Evolutionary conservation across 1,140 invertebrate species (phyloP), one percentile per base, ranked within the genome.

Genomic region (Vanessa tameamea): DNA sequence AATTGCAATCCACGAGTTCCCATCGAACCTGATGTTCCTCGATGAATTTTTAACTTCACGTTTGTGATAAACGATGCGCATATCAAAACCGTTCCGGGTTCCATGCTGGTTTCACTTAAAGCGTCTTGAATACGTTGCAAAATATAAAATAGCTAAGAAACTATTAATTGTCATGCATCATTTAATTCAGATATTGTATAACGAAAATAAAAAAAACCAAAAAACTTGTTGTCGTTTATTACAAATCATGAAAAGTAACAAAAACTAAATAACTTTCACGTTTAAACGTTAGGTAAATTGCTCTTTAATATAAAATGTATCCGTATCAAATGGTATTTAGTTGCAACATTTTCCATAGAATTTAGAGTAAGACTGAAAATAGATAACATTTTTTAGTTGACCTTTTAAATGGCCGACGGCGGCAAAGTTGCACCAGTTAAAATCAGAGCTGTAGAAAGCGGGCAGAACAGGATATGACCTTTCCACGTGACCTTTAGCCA

Each of bases 401-500:
- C 82, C 80, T 83, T 87, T 83, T 73, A 78, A 80, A 79, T 77
- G 71, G 79, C 80, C 78, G 78, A 73, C 72, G 81, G 81, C 72
- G 81, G 80, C 81, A 43, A 48, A 43, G 72, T 68, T 91, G 87
- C 87, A 90, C 88, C 82, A 90, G 83, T 89, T 87, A 82, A 80
- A 86, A 85, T 83, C 79, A 75, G 76, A 76, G 76, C 75, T 74
- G 78, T 88, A 90, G 87, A 91, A 90, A 90, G 87, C 80, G 79
- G 77, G 69, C 77, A 78, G 84, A 82, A 83, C 83, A 83, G 85
- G 84, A 86, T 86, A 77, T 84, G 76, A 89, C 87, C 88, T 90
- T 90, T 83, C 72, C 73, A 73, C 77, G 69, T 81, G 85, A 91
- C 88, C 89, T 91, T 87, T 91, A 82, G 75, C 83, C 84, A 78